Conservation (phyloP, 2,113 vertebrate species). For the Hippotragus niger region DNA sequence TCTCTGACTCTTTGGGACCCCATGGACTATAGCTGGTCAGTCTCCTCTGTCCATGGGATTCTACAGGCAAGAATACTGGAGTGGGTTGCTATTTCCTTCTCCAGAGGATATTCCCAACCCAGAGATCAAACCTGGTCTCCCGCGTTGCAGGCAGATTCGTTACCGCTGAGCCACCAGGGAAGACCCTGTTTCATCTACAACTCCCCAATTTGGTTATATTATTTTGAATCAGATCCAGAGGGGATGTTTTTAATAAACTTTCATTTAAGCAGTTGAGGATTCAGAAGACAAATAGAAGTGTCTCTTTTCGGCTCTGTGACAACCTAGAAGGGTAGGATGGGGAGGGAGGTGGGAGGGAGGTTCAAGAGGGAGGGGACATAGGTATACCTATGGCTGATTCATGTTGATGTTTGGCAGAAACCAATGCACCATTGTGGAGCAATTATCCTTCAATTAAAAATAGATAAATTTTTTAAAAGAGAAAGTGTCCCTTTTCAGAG, state of each 20-base stretch:
- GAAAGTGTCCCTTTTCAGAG: background rate
- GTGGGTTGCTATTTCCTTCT: background rate
- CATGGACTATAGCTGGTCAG: background rate
- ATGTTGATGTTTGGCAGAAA: background rate
- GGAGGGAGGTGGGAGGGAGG: background rate
- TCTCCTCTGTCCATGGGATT: background rate
- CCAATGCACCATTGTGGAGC: background rate
- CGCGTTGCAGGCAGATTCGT: background rate
- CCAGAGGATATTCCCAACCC: background rate
- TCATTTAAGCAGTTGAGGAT: background rate
- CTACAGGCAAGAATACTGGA: background rate
- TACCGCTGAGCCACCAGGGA: background rate
- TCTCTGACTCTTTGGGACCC: background rate
- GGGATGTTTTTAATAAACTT: background rate
- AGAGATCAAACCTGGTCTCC: background rate
- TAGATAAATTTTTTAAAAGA: background rate
- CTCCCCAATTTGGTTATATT: background rate
- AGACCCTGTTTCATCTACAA: background rate
- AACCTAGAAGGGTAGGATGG: background rate
- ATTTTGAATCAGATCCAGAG: background rate
- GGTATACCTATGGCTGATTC: background rate
- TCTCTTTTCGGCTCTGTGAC: background rate
- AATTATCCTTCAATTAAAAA: background rate
- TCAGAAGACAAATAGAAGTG: background rate
- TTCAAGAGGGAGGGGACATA: background rate